A percentile compares a stretch with the other conserved stretches of the same genome.
phyloP scores from a whole-genome alignment of 2,113 vertebrate genomes.

The Cebidichthys violaceus region DNA sequence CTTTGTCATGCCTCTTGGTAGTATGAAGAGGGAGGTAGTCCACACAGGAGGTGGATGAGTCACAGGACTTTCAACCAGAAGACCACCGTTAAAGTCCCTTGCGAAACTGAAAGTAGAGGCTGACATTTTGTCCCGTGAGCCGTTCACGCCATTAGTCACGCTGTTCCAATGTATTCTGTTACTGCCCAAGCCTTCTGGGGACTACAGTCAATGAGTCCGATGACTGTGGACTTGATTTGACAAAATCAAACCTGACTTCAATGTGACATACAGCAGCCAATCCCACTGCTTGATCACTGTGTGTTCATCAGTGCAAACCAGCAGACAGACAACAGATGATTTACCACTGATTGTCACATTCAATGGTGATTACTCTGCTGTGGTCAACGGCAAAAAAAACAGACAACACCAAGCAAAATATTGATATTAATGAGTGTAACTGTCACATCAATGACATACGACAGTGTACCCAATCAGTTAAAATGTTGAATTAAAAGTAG shows the following conservation, averaged over 20 bases:
- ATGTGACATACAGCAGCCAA: neutral
- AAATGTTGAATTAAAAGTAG: no score
- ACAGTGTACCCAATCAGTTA: no score
- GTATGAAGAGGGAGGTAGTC: no score
- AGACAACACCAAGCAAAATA: neutral
- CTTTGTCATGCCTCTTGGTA: no score
- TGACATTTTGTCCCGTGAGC: neutral
- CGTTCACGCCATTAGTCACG: no score
- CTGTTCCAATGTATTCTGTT: neutral
- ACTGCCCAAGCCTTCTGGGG: neutral
- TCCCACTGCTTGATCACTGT: neutral
- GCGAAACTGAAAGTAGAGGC: neutral
- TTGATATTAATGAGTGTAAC: no score
- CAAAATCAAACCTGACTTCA: neutral
- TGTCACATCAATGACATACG: no score
- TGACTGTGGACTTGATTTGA: neutral
- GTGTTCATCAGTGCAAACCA: neutral
- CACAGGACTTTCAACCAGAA: no score
- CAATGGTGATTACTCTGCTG: neutral
- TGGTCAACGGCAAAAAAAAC: neutral
- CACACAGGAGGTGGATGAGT: no score
- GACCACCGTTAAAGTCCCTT: neutral
- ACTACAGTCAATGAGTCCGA: neutral
- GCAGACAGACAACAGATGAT: neutral
- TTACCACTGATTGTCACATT: neutral